These are phyloP conservation scores for Protodeltote pygarga DNA, from an alignment of 2,888 invertebrate genomes.

Conservation along the genomic window DNA sequence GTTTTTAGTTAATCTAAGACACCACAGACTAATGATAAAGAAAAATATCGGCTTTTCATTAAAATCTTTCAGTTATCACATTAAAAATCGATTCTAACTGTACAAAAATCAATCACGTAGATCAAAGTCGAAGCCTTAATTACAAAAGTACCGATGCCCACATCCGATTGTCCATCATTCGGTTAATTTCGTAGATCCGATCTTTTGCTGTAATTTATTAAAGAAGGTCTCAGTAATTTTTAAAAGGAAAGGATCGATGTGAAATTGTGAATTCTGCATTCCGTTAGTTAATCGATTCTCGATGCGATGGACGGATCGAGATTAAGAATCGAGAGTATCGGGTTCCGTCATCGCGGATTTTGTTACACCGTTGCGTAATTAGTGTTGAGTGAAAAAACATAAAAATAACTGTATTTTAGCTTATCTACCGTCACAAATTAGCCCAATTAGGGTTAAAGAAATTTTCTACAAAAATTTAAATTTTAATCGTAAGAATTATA, in stretches of 20 bases:
- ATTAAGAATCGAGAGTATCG: slow-evolving; percentile 61
- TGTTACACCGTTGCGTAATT: slow-evolving; percentile 48
- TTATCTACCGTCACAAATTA: too few species aligned
- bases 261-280: slow-evolving; percentile 61
- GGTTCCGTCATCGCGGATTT: slow-evolving; percentile 46
- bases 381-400: too few species aligned
- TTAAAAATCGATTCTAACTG: slow-evolving; percentile 1
- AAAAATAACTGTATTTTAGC: too few species aligned
- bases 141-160: slow-evolving; percentile 25
- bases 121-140: slow-evolving; percentile 32
- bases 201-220: slow-evolving; percentile 58
- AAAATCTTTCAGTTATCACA: slow-evolving; percentile 3
- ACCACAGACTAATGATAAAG: background rate
- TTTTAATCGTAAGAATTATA: too few species aligned
- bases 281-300: slow-evolving; percentile 64
- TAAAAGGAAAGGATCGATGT: slow-evolving; percentile 48
- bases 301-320: slow-evolving; percentile 61
- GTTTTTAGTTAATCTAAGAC: too few species aligned
- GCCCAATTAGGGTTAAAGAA: too few species aligned
- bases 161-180: slow-evolving; percentile 34
- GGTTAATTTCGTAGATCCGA: slow-evolving; percentile 51
- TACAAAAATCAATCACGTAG: slow-evolving; percentile 34
- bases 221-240: slow-evolving; percentile 47
- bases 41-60: background rate
- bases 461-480: too few species aligned